phyloP scores from a whole-genome alignment of 1,140 invertebrate species.

The Plutomurus gul region DNA sequence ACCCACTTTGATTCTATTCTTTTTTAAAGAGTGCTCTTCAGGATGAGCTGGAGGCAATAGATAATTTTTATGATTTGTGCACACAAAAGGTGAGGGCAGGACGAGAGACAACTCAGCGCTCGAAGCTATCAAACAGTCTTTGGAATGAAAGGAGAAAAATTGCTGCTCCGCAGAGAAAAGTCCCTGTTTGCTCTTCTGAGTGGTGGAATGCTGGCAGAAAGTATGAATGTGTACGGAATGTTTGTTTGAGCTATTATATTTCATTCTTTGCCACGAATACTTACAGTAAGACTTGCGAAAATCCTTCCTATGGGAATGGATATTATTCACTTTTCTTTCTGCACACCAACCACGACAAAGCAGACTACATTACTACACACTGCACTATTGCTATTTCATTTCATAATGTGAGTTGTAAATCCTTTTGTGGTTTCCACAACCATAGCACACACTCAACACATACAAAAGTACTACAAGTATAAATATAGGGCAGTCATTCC shows the following conservation, averaged over 20 bases:
- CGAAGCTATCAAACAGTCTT: neutral
- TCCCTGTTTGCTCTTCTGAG: constrained; percentile 13
- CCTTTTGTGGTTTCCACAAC: no score
- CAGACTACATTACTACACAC: neutral
- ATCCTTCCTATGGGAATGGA: neutral
- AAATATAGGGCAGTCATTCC: no score
- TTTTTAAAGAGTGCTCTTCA: neutral
- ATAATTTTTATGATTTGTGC: constrained; percentile 23
- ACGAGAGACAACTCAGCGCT: neutral
- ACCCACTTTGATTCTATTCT: neutral
- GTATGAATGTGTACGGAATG: constrained; percentile 8
- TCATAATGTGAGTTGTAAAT: no score
- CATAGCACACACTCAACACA: no score
- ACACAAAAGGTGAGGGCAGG: neutral
- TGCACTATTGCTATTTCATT: neutral
- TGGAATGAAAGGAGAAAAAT: constrained; percentile 20
- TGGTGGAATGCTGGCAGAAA: constrained; percentile 6
- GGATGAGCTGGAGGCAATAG: neutral
- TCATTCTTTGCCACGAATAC: constrained; percentile 6
- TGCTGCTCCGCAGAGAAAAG: constrained; percentile 1
- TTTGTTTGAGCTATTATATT: constrained; percentile 13
- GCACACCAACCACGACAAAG: no score
- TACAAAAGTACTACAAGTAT: no score
- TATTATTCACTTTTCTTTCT: constrained; percentile 27
- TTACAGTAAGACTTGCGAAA: neutral